Evolutionary conservation across 1,140 invertebrate genomes (phyloP).

Genomic region (Asbolus verrucosus): DNA sequence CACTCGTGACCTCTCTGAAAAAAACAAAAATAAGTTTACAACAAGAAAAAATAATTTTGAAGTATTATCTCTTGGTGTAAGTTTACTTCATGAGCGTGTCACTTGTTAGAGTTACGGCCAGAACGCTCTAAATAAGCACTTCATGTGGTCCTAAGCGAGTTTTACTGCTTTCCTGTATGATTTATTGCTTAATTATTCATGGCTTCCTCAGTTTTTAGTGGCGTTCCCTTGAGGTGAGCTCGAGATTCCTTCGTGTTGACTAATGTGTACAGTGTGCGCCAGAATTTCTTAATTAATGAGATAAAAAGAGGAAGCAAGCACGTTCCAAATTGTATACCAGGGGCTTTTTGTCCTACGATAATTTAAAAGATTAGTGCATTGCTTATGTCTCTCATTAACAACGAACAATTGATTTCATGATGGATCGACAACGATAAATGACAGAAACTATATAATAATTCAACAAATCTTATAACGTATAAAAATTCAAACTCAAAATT

Average conservation of each 20-base stretch:
- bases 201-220: slow-evolving; percentile 28
- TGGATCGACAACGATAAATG: too few species aligned
- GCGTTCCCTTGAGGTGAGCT: slow-evolving; percentile 18
- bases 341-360: too few species aligned
- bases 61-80: neutral
- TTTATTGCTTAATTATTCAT: slow-evolving; percentile 42
- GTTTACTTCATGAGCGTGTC: neutral
- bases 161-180: slow-evolving; percentile 35
- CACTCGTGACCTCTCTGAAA: slow-evolving; percentile 74
- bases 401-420: too few species aligned
- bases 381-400: too few species aligned
- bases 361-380: too few species aligned
- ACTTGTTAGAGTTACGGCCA: slow-evolving; percentile 2
- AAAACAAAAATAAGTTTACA: too few species aligned
- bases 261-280: slow-evolving; percentile 28
- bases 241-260: slow-evolving; percentile 17
- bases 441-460: too few species aligned
- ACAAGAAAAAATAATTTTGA: too few species aligned
- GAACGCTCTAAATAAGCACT: slow-evolving; percentile 11
- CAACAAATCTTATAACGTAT: too few species aligned
- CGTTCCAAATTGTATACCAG: too few species aligned
- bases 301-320: too few species aligned
- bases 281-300: slow-evolving; percentile 19
- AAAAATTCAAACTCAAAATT: too few species aligned
- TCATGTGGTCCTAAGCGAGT: slow-evolving; percentile 26